Percentiles rank a stretch among this genome's conserved stretches.
phyloP scores from a whole-genome alignment of 2,888 invertebrate genomes.

The Tethea ocularis region DNA sequence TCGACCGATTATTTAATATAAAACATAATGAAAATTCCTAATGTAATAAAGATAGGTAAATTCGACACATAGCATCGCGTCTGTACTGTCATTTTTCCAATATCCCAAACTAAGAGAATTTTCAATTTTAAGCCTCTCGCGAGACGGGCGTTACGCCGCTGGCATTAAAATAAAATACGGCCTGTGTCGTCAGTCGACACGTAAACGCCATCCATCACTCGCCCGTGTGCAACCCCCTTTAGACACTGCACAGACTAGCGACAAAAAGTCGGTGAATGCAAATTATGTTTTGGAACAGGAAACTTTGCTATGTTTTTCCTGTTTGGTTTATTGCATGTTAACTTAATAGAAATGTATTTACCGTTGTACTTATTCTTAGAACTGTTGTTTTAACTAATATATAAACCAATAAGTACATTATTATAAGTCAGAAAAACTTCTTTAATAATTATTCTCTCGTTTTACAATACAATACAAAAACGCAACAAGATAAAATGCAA shows the following conservation, averaged over 20 bases:
- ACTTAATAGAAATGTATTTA: neutral
- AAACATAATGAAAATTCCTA: neutral
- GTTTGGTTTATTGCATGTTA: constrained; percentile 15
- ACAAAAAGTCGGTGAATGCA: constrained; percentile 32
- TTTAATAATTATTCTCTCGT: too few species aligned
- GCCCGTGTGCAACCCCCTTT: constrained; percentile 55
- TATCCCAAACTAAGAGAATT: constrained; percentile 69
- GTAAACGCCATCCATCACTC: constrained; percentile 79
- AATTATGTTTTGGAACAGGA: constrained; percentile 24
- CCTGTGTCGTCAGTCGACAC: constrained; percentile 73
- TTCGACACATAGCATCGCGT: constrained; percentile 28
- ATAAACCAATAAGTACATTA: too few species aligned
- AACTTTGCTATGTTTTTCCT: constrained; percentile 27
- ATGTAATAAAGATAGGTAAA: constrained; percentile 11
- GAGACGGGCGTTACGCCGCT: constrained; percentile 55
- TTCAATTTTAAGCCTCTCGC: constrained; percentile 79
- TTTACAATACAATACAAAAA: too few species aligned
- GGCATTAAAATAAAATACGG: constrained; percentile 79
- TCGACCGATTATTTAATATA: neutral
- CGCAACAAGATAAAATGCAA: too few species aligned
- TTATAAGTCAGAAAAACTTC: too few species aligned
- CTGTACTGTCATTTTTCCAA: constrained; percentile 50
- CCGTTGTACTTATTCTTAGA: neutral
- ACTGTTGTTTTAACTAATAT: neutral
- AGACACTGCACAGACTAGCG: constrained; percentile 45